Percentiles rank a stretch among this genome's conserved stretches.
These are phyloP conservation scores for Phenacoccus solenopsis DNA, from an alignment of 1,140 invertebrate species.

Conservation along the genomic window DNA sequence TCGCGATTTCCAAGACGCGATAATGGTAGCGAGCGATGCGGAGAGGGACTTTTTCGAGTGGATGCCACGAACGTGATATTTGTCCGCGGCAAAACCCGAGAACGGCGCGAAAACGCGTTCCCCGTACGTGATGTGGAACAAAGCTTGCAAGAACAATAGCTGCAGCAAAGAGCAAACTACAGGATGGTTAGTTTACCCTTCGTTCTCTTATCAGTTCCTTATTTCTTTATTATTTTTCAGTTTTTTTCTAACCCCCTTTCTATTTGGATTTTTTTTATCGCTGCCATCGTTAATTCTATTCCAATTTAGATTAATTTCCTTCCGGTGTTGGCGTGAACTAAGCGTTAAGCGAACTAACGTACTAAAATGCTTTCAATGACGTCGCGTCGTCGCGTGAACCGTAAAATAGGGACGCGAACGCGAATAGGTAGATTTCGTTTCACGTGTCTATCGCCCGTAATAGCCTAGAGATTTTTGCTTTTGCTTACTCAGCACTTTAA, in stretches of 20 bases:
- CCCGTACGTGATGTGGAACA: slow-evolving; percentile 13
- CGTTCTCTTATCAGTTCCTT: slow-evolving; percentile 16
- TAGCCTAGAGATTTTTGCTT: too few species aligned
- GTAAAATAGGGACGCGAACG: too few species aligned
- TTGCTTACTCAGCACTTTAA: too few species aligned
- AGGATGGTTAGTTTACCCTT: slow-evolving; percentile 11
- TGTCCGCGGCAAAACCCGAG: slow-evolving; percentile 9
- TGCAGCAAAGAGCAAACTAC: slow-evolving; percentile 11
- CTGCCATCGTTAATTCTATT: not conserved
- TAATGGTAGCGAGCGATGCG: slow-evolving; percentile 7
- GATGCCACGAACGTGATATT: slow-evolving; percentile 14
- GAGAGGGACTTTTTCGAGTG: not conserved
- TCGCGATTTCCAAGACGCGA: slow-evolving; percentile 15
- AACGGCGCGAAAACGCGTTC: not conserved
- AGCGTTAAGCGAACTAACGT: too few species aligned
- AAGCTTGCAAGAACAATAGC: slow-evolving; percentile 14
- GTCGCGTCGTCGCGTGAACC: too few species aligned
- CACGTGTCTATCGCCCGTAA: too few species aligned
- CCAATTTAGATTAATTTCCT: not conserved
- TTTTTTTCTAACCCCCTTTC: not conserved
- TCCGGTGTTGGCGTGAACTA: not conserved
- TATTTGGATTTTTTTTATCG: not conserved
- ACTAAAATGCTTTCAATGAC: too few species aligned
- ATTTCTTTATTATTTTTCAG: slow-evolving; percentile 14
- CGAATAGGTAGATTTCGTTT: too few species aligned